Base-by-base conservation (phyloP, 2,797 vertebrate species). In the Semaprochilodus insignis region DNA sequence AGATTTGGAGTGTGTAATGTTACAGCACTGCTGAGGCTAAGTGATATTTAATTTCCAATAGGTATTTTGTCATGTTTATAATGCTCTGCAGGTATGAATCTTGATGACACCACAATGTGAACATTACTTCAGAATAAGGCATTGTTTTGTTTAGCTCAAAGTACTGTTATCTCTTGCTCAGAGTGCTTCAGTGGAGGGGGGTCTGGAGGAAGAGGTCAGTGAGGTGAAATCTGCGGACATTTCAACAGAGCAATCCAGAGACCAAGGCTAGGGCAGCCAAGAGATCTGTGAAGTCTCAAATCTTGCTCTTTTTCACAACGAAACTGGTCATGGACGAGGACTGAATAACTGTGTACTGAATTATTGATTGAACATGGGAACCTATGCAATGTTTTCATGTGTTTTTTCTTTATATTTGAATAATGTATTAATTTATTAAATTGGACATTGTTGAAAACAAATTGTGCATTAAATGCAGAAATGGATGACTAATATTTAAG, bases 1-100 rank as follows among this genome's bases (percentile, higher is more conserved):
- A 95, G 94, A 2, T 11, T 1, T 16, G 17, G 13, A 72, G 17
- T 52, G 51, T 23, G n/a, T 55, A 55, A 65, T 48, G 4, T 15
- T 54, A 17, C 16, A 6, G 7, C 27, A 31, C 14, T 69, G 27
- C n/a, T 3, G 23, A n/a, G 23, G 69, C 31, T 44, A 44, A 44
- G 44, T 55, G 21, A 44, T 55, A 36, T 21, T 72, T 67, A 11
- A 21, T 54, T 25, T 31, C 31, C 31, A 31, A 31, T 31, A 31
- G 31, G 3, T 31, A 31, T 31, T 31, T 1, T 31, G 31, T 31
- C 31, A 31, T 31, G 10, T 25, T 69, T 19, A 6, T 4, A 31
- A 54, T 73, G 15, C 51, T 31, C 14, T 27, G 48, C 15, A 19
- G 70, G 7, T 74, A 34, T 54, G 6, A 27, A 40, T 17, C n/a